Conservation (phyloP, 2,113 vertebrate species). For the Rhynchomys soricoides region DNA sequence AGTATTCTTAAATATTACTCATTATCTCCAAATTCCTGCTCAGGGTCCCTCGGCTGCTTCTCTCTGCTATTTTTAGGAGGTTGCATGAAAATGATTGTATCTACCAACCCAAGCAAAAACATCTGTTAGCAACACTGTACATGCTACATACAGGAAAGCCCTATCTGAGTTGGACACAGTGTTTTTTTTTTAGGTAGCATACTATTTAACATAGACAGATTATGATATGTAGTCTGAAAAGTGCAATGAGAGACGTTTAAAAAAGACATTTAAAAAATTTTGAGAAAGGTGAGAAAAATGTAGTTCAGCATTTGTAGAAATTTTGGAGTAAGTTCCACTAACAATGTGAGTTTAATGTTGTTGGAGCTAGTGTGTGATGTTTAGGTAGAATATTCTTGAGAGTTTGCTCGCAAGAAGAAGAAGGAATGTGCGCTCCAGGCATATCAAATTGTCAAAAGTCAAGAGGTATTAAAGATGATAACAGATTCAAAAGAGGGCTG, state of each 20-base stretch:
- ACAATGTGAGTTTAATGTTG: not conserved
- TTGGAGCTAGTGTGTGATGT: not conserved
- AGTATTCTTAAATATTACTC: constrained; percentile 5
- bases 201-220: not conserved
- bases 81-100: constrained; percentile 14
- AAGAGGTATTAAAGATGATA: not conserved
- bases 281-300: not conserved
- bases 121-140: not conserved
- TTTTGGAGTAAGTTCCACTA: not conserved
- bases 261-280: not conserved
- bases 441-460: not conserved
- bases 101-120: constrained; percentile 39
- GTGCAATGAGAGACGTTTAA: not conserved
- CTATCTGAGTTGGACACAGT: not conserved
- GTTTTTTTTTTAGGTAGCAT: not conserved
- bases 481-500: not conserved
- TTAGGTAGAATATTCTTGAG: not conserved
- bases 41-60: not conserved
- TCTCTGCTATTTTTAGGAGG: constrained; percentile 34
- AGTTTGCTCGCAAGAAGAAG: not conserved
- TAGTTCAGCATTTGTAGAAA: not conserved
- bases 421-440: not conserved
- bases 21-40: not conserved
- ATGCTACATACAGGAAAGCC: not conserved
- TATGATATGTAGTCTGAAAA: not conserved